Evolutionary conservation across 2,113 vertebrate species (phyloP).

Genomic region (Hemiscyllium ocellatum): DNA sequence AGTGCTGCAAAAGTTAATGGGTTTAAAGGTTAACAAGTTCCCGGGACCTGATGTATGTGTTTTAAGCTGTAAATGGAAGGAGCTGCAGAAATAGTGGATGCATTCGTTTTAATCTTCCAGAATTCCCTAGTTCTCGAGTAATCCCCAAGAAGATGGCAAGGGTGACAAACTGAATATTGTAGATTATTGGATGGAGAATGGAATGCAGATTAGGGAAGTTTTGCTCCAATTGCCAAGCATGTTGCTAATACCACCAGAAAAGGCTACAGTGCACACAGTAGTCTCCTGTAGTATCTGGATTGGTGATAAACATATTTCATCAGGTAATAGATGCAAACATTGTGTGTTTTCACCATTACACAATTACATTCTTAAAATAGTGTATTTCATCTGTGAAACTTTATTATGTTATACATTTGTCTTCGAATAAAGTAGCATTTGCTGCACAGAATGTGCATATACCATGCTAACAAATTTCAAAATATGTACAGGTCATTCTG

Average conservation of each 20-base stretch:
- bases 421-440: neutral
- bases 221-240: too few relatives aligned
- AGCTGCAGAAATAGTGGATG: too few relatives aligned
- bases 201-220: too few relatives aligned
- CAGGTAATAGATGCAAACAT: constrained; percentile 25
- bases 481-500: neutral
- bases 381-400: neutral
- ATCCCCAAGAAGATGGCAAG: too few relatives aligned
- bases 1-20: neutral
- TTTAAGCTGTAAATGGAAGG: neutral
- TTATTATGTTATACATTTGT: neutral
- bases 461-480: neutral
- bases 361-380: neutral
- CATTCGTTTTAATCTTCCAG: too few relatives aligned
- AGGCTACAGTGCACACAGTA: neutral
- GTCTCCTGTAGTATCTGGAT: neutral
- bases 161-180: too few relatives aligned
- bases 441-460: neutral
- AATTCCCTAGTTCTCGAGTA: too few relatives aligned
- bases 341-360: neutral
- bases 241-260: neutral
- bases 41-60: neutral
- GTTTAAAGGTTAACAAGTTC: neutral
- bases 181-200: too few relatives aligned
- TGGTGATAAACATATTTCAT: neutral